Conservation (phyloP, 2,113 vertebrate genomes). For the Oncorhynchus keta region DNA sequence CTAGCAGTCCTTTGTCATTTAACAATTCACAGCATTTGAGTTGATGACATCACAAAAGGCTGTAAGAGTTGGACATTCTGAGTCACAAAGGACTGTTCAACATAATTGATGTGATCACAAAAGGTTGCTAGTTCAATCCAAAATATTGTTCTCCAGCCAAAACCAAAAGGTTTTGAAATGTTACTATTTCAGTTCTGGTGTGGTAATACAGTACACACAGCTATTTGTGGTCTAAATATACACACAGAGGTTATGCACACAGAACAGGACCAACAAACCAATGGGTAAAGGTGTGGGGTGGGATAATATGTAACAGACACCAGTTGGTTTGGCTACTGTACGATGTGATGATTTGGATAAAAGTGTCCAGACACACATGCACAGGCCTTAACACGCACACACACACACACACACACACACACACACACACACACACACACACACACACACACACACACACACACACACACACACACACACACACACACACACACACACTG, state of each 20-base stretch:
- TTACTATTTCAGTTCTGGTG: too few relatives aligned
- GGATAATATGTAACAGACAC: too few relatives aligned
- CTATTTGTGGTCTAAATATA: not conserved
- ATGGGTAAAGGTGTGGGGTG: not conserved
- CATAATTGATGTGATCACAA: too few relatives aligned
- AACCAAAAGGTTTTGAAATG: too few relatives aligned
- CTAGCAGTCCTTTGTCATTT: too few relatives aligned
- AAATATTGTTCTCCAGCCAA: too few relatives aligned
- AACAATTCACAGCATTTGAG: too few relatives aligned
- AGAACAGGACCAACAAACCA: not conserved
- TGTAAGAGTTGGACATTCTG: too few relatives aligned
- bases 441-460: not conserved
- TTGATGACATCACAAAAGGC: too few relatives aligned
- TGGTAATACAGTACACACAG: not conserved
- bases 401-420: not conserved
- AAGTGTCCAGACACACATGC: not conserved
- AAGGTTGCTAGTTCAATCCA: too few relatives aligned
- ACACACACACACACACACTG: not conserved
- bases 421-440: not conserved
- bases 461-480: too few relatives aligned
- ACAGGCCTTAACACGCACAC: not conserved
- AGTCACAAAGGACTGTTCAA: too few relatives aligned
- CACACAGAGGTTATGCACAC: not conserved
- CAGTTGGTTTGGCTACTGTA: not conserved
- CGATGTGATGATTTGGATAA: not conserved